Base-by-base conservation (phyloP, 1,140 invertebrate genomes). In the Notospermus geniculatus region DNA sequence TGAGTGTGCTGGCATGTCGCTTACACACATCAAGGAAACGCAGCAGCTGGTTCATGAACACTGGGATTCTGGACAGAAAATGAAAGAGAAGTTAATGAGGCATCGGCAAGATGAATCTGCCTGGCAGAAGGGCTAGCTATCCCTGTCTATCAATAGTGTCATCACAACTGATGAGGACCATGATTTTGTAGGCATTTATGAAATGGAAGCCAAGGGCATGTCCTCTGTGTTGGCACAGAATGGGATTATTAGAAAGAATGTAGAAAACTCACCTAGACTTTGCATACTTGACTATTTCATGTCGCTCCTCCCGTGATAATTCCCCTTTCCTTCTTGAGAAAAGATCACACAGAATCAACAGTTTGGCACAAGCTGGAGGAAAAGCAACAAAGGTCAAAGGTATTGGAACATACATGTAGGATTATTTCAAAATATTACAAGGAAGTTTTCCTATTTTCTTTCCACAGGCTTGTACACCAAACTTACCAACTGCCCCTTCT, bases 271-370 rank as follows among this genome's bases (percentile, higher is more conserved):
- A 80, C 78, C 86, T 80, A 30, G 86, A 85, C 65, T 86, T 86
- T 2, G 86, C 83, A 76, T 87, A 87, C 65, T 85, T 83, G 58
- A 88, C 86, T 22, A 88, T 87, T 72, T 87, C 86, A 70, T 87
- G 83, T 63, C 85, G 81, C 71, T 88, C 86, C 59, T 84, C 83
- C 46, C 83, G 76, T 2, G 84, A 81, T 55, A 87, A 73, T 60
- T 78, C 73, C 59, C 71, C 73, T 73, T 85, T 86, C 58, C 84
- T 81, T 65, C 83, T 85, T 19, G 84, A 82, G 70, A 86, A 87
- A 43, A 87, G 76, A 71, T 87, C 85, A 75, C 86, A 87, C 19
- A 87, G 78, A 54, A 86, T 79, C n/a, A 87, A 65, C 15, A 87
- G 74, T 71, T 86, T 87, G 32, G 71, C 76, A 63, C 74, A 71